Evolutionary conservation across 2,888 invertebrate species (phyloP).

Genomic region (Nemapogon koenigi): DNA sequence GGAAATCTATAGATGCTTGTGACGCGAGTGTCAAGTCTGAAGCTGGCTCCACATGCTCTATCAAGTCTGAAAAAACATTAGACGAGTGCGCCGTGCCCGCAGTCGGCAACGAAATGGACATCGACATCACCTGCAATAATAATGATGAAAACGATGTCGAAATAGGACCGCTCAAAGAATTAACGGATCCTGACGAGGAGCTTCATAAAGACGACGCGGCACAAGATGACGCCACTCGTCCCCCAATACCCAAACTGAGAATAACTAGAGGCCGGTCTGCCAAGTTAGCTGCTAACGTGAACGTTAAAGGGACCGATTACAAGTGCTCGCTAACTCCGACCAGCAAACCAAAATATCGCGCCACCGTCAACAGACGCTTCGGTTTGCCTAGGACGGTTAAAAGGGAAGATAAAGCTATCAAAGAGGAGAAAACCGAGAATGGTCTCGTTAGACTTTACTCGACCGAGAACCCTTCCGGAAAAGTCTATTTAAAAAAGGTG

Average conservation of each 20-base stretch:
- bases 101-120: conserved; percentile 58
- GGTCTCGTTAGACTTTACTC: conserved; percentile 75
- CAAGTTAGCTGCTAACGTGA: conserved; percentile 30
- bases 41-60: conserved; percentile 26
- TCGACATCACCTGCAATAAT: conserved; percentile 47
- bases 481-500: conserved; percentile 78
- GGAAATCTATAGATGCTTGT: conserved; percentile 39
- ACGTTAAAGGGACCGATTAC: conserved; percentile 52
- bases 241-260: conserved; percentile 57
- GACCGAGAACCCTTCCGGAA: conserved; percentile 69
- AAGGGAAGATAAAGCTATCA: conserved; percentile 67
- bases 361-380: conserved; percentile 69
- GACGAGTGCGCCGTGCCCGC: conserved; percentile 58
- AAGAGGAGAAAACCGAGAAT: conserved; percentile 71
- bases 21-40: conserved; percentile 38
- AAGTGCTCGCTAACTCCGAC: conserved; percentile 52
- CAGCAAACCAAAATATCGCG: conserved; percentile 51
- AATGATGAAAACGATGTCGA: conserved; percentile 53
- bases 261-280: conserved; percentile 53
- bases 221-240: conserved; percentile 31
- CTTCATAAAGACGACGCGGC: conserved; percentile 33
- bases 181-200: conserved; percentile 41
- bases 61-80: conserved; percentile 62
- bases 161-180: conserved; percentile 56
- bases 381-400: conserved; percentile 56